Evolutionary conservation across 2,888 invertebrate genomes (phyloP).

Genomic region (Parnassius smintheus): DNA sequence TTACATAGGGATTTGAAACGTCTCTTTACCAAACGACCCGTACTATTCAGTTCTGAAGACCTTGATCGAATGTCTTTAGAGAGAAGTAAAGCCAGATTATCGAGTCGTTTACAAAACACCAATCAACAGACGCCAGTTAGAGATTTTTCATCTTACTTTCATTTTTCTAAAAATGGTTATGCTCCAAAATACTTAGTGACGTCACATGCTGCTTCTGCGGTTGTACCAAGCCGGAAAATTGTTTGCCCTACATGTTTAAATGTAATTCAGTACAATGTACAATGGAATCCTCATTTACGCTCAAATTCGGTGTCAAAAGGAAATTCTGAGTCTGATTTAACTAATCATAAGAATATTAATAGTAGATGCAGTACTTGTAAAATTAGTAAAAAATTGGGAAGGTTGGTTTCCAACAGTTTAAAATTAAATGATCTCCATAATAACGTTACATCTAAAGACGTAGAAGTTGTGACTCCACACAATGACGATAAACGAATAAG

Average conservation of each 20-base stretch:
- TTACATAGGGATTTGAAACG: background rate
- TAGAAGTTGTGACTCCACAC: background rate
- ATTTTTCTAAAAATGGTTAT: background rate
- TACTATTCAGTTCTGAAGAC: slow-evolving; percentile 39
- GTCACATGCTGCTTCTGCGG: slow-evolving; percentile 4
- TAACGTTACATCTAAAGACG: background rate
- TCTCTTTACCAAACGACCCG: slow-evolving; percentile 22
- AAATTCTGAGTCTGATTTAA: background rate
- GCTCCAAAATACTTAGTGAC: slow-evolving; percentile 14
- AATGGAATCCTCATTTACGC: background rate
- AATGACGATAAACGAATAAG: background rate
- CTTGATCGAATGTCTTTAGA: slow-evolving; percentile 36
- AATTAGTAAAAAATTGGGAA: background rate
- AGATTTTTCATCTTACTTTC: slow-evolving; percentile 20
- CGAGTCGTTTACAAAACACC: background rate
- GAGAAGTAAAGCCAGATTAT: slow-evolving; percentile 36
- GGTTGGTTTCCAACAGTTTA: background rate
- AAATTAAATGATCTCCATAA: background rate
- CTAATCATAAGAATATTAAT: background rate
- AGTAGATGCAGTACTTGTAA: background rate
- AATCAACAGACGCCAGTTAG: slow-evolving; percentile 2
- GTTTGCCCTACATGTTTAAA: background rate
- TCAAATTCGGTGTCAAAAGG: background rate
- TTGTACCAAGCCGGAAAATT: background rate
- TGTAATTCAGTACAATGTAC: background rate